These are phyloP conservation scores for Dasysyrphus tricinctus DNA, from an alignment of 2,888 invertebrate genomes.

Conservation along the genomic window DNA sequence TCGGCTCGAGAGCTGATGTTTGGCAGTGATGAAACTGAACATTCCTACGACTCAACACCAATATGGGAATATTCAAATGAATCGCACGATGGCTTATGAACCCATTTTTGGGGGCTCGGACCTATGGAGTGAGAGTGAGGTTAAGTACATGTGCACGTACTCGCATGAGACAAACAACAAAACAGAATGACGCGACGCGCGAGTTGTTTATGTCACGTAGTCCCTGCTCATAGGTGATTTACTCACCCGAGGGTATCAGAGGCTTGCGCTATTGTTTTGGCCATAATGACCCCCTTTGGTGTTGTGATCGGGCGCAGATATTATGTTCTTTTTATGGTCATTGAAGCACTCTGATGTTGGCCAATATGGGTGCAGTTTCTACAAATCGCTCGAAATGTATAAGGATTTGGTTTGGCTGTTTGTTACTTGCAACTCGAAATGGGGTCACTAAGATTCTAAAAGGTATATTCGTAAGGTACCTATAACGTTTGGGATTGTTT, in stretches of 20 bases:
- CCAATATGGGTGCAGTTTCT: constrained; percentile 72
- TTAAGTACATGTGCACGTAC: constrained; percentile 72
- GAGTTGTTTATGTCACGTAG: constrained; percentile 75
- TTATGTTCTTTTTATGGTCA: constrained; percentile 69
- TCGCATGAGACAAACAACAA: constrained; percentile 10
- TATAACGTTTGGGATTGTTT: constrained; percentile 15
- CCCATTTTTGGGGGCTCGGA: constrained; percentile 66
- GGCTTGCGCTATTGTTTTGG: constrained; percentile 69
- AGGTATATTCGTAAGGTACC: constrained; percentile 28
- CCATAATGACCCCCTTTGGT: constrained; percentile 72
- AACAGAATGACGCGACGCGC: constrained; percentile 38
- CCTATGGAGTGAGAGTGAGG: constrained; percentile 64
- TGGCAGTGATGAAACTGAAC: constrained; percentile 61
- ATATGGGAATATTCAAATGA: constrained; percentile 72
- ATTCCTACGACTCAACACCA: constrained; percentile 50
- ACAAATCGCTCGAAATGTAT: constrained; percentile 58
- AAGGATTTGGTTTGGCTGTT: constrained; percentile 60
- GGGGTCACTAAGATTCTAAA: constrained; percentile 68
- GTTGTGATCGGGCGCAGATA: constrained; percentile 69
- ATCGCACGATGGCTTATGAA: constrained; percentile 69
- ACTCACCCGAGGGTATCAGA: constrained; percentile 68
- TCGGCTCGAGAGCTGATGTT: neutral
- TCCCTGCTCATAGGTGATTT: constrained; percentile 69
- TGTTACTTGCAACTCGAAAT: constrained; percentile 32
- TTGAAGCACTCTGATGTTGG: constrained; percentile 54